Evolutionary conservation across 2,888 invertebrate genomes (phyloP).

Genomic region (Euzetes globulus): DNA sequence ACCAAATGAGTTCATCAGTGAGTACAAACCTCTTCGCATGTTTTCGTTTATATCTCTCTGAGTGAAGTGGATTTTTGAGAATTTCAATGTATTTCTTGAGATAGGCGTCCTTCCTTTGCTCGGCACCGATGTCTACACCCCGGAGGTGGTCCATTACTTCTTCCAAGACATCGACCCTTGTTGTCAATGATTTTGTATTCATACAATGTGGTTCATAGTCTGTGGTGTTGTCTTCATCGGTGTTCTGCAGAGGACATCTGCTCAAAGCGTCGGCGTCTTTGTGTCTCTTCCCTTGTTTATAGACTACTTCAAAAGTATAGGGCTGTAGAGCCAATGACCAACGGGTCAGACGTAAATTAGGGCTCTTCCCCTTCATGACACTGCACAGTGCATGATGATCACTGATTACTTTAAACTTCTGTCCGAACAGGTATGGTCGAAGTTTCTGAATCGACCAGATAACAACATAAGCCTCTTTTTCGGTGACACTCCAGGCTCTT

Average conservation of each 20-base stretch:
- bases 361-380: not conserved
- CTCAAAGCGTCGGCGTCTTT: not conserved
- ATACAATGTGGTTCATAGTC: not conserved
- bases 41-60: too few relatives aligned
- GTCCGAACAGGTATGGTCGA: not conserved
- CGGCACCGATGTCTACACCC: too few relatives aligned
- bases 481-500: not conserved
- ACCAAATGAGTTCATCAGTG: too few relatives aligned
- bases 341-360: not conserved
- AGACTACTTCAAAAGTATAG: not conserved
- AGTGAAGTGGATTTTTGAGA: too few relatives aligned
- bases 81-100: too few relatives aligned
- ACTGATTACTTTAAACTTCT: not conserved
- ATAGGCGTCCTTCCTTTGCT: too few relatives aligned
- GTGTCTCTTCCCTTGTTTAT: not conserved
- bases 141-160: too few relatives aligned
- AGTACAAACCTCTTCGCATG: too few relatives aligned
- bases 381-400: not conserved
- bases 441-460: not conserved
- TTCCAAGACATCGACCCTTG: too few relatives aligned
- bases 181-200: not conserved
- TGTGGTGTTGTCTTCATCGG: not conserved
- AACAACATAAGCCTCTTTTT: not conserved
- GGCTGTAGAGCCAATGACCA: not conserved
- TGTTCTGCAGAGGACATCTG: not conserved